Conservation (phyloP, 2,888 invertebrate genomes). For the Eupithecia vulgata region DNA sequence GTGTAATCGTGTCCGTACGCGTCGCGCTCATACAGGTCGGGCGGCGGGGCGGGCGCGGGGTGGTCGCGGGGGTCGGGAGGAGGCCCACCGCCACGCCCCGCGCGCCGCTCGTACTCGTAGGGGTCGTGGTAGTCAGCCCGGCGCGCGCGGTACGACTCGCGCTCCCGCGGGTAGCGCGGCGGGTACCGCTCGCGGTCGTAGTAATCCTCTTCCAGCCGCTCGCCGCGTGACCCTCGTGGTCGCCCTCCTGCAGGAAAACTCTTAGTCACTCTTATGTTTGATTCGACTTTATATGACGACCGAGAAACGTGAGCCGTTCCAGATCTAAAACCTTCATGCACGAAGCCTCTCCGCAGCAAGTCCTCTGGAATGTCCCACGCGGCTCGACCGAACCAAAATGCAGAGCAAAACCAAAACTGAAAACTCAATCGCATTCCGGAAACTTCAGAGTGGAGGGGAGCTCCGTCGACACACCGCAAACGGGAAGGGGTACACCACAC, state of each 20-base stretch:
- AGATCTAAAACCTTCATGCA: slow-evolving; percentile 15
- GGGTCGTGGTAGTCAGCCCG: slow-evolving; percentile 53
- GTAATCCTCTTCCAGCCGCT: slow-evolving; percentile 84
- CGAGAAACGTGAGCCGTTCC: slow-evolving; percentile 20
- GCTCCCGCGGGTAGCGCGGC: slow-evolving; percentile 62
- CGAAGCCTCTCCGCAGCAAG: background rate
- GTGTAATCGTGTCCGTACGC: slow-evolving; percentile 57
- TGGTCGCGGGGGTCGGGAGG: slow-evolving; percentile 47
- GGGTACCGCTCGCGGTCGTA: slow-evolving; percentile 67
- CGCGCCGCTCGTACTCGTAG: slow-evolving; percentile 54
- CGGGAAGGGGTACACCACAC: slow-evolving; percentile 49
- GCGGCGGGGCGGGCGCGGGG: slow-evolving; percentile 48
- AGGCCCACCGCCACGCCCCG: slow-evolving; percentile 46
- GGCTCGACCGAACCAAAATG: slow-evolving; percentile 30
- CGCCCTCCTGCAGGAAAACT: slow-evolving; percentile 62
- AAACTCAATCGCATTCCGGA: slow-evolving; percentile 43
- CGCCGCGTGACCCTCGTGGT: slow-evolving; percentile 79
- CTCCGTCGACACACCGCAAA: slow-evolving; percentile 47
- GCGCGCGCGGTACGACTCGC: slow-evolving; percentile 58
- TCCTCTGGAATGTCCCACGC: slow-evolving; percentile 20
- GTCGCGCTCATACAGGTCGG: slow-evolving; percentile 51
- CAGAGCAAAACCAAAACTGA: slow-evolving; percentile 40
- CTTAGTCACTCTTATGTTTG: background rate
- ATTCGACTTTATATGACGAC: slow-evolving; percentile 3
- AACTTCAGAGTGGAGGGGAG: slow-evolving; percentile 22